phyloP scores from a whole-genome alignment of 2,113 vertebrate genomes.

The Rafetus swinhoei region DNA sequence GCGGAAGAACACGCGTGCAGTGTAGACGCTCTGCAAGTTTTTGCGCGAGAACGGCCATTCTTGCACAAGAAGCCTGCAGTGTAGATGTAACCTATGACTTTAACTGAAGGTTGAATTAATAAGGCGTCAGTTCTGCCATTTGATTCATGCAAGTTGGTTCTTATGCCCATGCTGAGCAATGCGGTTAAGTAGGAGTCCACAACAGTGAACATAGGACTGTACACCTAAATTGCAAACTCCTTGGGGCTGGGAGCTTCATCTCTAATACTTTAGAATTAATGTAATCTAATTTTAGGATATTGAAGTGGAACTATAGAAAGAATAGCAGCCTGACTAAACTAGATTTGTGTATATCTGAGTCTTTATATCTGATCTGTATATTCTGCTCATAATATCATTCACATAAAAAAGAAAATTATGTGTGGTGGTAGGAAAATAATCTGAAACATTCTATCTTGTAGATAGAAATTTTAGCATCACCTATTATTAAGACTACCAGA shows the following conservation, averaged over 20 bases:
- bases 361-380: neutral
- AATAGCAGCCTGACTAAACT: neutral
- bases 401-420: neutral
- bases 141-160: neutral
- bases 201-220: neutral
- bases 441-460: neutral
- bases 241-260: neutral
- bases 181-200: neutral
- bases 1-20: no score
- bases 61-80: no score
- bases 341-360: fast-evolving
- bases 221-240: neutral
- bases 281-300: neutral
- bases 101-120: neutral
- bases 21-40: no score
- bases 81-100: no score
- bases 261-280: neutral
- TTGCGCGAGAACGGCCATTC: no score
- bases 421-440: neutral
- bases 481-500: neutral
- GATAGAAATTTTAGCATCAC: neutral
- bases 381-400: neutral
- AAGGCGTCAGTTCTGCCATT: neutral
- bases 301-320: neutral
- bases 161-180: no score